These are phyloP conservation scores for Ceratina australensis DNA, from an alignment of 1,140 invertebrate genomes.

Conservation along the genomic window DNA sequence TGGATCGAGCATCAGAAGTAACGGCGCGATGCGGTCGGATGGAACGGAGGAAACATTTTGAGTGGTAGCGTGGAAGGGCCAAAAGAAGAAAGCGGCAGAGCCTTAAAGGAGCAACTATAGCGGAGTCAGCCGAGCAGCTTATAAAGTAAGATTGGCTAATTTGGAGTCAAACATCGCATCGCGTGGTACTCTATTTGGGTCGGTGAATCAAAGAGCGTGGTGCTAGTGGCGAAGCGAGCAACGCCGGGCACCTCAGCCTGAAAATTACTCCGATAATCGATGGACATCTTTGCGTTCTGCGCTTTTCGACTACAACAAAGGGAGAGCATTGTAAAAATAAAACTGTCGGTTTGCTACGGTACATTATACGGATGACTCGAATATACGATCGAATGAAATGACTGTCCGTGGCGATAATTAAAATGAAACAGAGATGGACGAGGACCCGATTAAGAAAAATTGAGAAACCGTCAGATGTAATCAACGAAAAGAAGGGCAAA, in stretches of 20 bases:
- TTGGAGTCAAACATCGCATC: constrained; percentile 22
- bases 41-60: not conserved
- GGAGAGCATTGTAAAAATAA: not conserved
- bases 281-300: not conserved
- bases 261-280: constrained; percentile 7
- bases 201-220: constrained; percentile 5
- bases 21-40: no score
- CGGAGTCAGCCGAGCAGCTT: constrained; percentile 11
- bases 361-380: not conserved
- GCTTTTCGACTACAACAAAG: not conserved
- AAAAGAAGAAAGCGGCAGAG: constrained; percentile 2
- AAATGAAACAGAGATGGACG: not conserved
- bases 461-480: not conserved
- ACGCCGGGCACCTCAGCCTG: not conserved
- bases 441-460: not conserved
- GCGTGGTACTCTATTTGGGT: constrained; percentile 2
- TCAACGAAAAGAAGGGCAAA: not conserved
- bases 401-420: not conserved
- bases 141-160: constrained; percentile 37
- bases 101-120: constrained; percentile 4
- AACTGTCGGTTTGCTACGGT: no score
- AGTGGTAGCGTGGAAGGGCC: not conserved
- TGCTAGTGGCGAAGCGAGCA: not conserved
- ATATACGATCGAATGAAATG: not conserved
- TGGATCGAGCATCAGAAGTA: no score